Conservation (phyloP, 1,140 invertebrate species). For the Bicyclus anynana region DNA sequence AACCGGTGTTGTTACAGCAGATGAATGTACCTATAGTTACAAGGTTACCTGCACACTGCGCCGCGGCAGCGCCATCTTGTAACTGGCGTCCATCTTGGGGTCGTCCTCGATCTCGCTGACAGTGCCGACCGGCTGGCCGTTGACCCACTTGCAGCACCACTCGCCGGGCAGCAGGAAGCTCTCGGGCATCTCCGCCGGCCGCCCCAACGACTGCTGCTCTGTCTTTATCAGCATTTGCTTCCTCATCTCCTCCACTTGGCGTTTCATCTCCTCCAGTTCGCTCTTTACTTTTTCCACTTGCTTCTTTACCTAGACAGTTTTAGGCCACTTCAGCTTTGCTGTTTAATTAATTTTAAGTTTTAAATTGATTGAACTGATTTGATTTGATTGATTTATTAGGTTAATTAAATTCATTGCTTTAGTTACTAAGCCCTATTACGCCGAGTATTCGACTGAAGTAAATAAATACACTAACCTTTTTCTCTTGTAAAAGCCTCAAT, state of each 20-base stretch:
- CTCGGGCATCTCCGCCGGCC: constrained; percentile 41
- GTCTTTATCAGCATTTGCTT: constrained; percentile 47
- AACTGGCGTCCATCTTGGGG: constrained; percentile 46
- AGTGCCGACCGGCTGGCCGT: constrained; percentile 80
- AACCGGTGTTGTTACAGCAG: too few species aligned
- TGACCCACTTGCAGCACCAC: constrained; percentile 80
- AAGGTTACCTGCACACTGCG: constrained; percentile 51
- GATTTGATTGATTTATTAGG: too few species aligned
- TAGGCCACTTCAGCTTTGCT: neutral
- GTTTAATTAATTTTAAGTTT: neutral
- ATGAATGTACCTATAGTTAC: too few species aligned
- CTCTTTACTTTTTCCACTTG: constrained; percentile 55
- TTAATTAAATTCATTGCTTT: too few species aligned
- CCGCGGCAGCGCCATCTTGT: constrained; percentile 37
- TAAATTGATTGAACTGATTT: too few species aligned
- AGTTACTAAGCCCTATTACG: too few species aligned
- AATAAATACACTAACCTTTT: constrained; percentile 32
- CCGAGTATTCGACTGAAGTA: neutral
- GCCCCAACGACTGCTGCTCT: constrained; percentile 31
- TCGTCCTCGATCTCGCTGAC: constrained; percentile 66
- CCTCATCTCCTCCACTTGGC: constrained; percentile 55
- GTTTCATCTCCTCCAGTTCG: constrained; percentile 57
- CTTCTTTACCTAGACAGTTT: neutral
- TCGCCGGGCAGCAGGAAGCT: constrained; percentile 66
- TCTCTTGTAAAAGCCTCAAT: constrained; percentile 54